A percentile compares a stretch with the other conserved stretches of the same genome.
phyloP scores from a whole-genome alignment of 2,888 invertebrate species.

The Ypsolopha sequella region DNA sequence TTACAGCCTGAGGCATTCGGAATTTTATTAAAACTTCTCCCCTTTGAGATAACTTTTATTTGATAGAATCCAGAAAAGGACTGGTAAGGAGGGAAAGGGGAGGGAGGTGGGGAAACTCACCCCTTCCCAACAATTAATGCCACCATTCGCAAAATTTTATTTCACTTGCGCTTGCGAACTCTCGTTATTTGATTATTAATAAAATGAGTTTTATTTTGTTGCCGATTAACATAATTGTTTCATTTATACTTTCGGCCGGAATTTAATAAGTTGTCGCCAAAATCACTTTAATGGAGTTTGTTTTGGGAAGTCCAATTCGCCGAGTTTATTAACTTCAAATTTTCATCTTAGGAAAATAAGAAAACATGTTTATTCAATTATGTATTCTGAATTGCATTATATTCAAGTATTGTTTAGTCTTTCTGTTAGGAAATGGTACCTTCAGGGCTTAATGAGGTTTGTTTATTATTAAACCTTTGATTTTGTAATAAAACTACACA shows the following conservation, averaged over 20 bases:
- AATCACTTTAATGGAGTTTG: slow-evolving; percentile 18
- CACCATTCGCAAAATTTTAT: slow-evolving; percentile 61
- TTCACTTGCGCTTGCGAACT: slow-evolving; percentile 56
- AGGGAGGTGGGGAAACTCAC: slow-evolving; percentile 18
- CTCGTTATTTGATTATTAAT: slow-evolving; percentile 65
- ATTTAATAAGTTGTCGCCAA: slow-evolving; percentile 42
- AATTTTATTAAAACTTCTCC: slow-evolving; percentile 68
- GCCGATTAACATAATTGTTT: slow-evolving; percentile 64
- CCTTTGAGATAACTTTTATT: slow-evolving; percentile 63
- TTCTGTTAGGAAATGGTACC: too few species aligned
- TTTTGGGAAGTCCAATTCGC: slow-evolving; percentile 6
- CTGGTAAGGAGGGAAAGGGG: slow-evolving; percentile 8
- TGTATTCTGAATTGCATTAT: too few species aligned
- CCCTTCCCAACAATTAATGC: slow-evolving; percentile 52
- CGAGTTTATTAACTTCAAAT: too few species aligned
- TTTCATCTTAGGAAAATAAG: too few species aligned
- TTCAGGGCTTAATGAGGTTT: too few species aligned
- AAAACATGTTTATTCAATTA: too few species aligned
- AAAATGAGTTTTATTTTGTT: slow-evolving; percentile 67
- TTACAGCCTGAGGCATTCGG: slow-evolving; percentile 50
- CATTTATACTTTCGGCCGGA: slow-evolving; percentile 51
- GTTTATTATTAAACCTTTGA: too few species aligned
- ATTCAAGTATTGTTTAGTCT: too few species aligned
- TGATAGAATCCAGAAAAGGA: slow-evolving; percentile 47
- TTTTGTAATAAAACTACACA: too few species aligned